Conservation (phyloP, 2,888 invertebrate genomes). For the Cerastis rubricosa region DNA sequence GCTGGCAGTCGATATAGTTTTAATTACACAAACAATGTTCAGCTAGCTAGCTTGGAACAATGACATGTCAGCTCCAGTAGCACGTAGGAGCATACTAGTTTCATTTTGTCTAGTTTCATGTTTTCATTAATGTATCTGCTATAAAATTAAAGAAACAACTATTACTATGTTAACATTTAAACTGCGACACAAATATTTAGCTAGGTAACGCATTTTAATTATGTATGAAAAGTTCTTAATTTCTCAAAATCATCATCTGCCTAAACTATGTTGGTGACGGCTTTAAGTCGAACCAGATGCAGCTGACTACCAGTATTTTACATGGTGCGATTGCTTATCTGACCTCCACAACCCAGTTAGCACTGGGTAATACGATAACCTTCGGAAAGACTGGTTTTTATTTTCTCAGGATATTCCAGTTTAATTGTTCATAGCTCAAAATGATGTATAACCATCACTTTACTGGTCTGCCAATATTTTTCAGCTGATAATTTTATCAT, state of each 20-base stretch:
- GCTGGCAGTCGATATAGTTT: slow-evolving; percentile 4
- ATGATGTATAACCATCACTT: too few species aligned
- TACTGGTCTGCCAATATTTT: not conserved
- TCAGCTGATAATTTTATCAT: not conserved
- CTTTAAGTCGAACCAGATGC: not conserved
- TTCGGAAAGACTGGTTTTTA: not conserved
- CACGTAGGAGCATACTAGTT: not conserved
- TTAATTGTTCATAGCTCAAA: not conserved
- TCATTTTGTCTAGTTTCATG: too few species aligned
- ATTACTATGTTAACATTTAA: not conserved
- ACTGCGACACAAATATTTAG: not conserved
- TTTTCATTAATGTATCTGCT: not conserved
- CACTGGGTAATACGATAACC: not conserved
- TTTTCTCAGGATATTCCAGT: not conserved
- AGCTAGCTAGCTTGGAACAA: slow-evolving; percentile 1
- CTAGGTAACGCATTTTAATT: not conserved
- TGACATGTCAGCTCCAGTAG: not conserved
- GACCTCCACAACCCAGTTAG: not conserved
- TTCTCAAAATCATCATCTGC: not conserved
- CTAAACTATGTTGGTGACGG: not conserved
- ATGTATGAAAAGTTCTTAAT: not conserved
- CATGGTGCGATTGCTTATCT: not conserved
- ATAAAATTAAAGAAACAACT: not conserved
- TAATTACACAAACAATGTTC: slow-evolving; percentile 15
- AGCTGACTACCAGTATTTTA: not conserved